Evolutionary conservation across 1,140 invertebrate genomes (phyloP).

Genomic region (Asobara japonica): DNA sequence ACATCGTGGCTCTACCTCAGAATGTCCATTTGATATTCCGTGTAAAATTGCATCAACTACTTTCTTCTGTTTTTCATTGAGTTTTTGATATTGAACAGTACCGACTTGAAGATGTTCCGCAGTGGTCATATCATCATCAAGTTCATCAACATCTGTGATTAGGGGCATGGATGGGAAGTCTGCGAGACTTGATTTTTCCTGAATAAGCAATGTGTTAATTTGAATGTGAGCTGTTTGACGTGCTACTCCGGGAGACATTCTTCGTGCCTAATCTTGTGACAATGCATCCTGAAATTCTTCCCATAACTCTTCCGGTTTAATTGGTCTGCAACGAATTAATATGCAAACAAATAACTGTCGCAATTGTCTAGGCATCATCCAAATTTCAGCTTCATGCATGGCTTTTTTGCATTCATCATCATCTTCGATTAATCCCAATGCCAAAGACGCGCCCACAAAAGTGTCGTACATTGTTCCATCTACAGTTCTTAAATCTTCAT

Average conservation of each 20-base stretch:
- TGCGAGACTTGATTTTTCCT: not conserved
- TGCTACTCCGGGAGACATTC: not conserved
- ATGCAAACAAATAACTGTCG: constrained; percentile 9
- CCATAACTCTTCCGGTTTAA: constrained; percentile 22
- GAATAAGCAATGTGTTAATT: not conserved
- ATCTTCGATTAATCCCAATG: constrained; percentile 35
- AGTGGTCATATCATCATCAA: not conserved
- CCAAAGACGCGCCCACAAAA: constrained; percentile 26
- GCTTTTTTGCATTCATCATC: constrained; percentile 29
- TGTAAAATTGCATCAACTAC: not conserved
- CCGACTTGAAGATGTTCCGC: not conserved
- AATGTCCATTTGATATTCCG: not conserved
- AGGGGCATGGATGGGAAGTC: not conserved
- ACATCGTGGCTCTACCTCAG: not conserved
- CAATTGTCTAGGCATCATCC: not conserved
- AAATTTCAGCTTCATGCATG: constrained; percentile 24
- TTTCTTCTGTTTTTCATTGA: not conserved
- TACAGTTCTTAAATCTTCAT: constrained; percentile 24
- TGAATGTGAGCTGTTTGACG: not conserved
- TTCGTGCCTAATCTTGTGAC: constrained; percentile 19
- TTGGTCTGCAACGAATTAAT: constrained; percentile 10
- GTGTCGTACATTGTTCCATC: constrained; percentile 19
- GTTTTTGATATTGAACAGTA: not conserved
- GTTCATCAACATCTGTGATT: not conserved
- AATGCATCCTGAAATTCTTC: constrained; percentile 28